Percentiles rank a stretch among this genome's conserved stretches.
These are phyloP conservation scores for Hypsopygia costalis DNA, from an alignment of 2,888 invertebrate species.

Conservation along the genomic window DNA sequence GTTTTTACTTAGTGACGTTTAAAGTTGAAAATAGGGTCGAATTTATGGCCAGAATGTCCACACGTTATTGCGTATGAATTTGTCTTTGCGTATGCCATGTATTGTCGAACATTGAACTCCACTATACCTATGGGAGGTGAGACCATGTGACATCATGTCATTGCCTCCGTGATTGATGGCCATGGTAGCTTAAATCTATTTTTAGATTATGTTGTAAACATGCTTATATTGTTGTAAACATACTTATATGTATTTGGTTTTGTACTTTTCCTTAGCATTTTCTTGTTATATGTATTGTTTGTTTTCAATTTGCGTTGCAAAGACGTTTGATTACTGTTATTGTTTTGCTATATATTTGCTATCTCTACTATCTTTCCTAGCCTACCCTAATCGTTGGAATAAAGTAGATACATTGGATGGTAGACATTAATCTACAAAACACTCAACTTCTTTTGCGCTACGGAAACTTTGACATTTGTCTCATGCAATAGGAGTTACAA, in stretches of 20 bases:
- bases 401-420: too few relatives aligned
- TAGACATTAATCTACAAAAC: too few relatives aligned
- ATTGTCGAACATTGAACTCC: slow-evolving; percentile 45
- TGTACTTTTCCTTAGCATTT: neutral
- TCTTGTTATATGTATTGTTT: too few relatives aligned
- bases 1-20: slow-evolving; percentile 7
- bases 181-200: slow-evolving; percentile 24
- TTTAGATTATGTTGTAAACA: slow-evolving; percentile 21
- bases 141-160: slow-evolving; percentile 20
- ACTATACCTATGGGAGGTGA: slow-evolving; percentile 14
- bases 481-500: too few relatives aligned
- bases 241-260: neutral
- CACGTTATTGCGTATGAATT: slow-evolving; percentile 9
- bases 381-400: too few relatives aligned
- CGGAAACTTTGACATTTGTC: too few relatives aligned
- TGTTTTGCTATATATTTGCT: too few relatives aligned
- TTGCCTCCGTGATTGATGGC: slow-evolving; percentile 35
- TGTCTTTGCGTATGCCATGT: slow-evolving; percentile 17
- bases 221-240: too few relatives aligned
- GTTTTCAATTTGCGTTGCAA: too few relatives aligned
- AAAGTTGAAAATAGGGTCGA: slow-evolving; percentile 2
- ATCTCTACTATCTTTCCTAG: too few relatives aligned
- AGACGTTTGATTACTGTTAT: too few relatives aligned
- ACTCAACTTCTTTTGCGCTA: too few relatives aligned
- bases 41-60: neutral